These are phyloP conservation scores for Geodia barretti DNA, from an alignment of 37 sponge, comb jelly and placozoan species.

Conservation along the genomic window DNA sequence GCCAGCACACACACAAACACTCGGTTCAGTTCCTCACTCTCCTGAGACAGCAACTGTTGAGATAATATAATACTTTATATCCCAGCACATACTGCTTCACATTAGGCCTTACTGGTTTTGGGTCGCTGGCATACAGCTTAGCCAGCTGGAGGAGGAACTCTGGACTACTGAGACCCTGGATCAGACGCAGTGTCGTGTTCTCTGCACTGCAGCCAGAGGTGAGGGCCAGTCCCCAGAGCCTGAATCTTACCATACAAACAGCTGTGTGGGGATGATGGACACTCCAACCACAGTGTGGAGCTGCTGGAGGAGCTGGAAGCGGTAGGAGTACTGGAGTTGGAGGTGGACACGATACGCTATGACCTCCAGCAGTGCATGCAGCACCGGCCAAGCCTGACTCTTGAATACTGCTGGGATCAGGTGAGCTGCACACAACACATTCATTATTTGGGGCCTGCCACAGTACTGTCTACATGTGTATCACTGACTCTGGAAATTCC, in stretches of 20 bases:
- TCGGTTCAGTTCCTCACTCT: slow-evolving; percentile 85
- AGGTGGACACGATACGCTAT: slow-evolving; percentile 71
- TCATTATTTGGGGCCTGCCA: not conserved
- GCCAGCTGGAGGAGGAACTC: slow-evolving; percentile 69
- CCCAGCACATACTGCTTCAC: too few species aligned
- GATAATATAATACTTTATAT: too few species aligned
- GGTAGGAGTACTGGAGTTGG: slow-evolving; percentile 49
- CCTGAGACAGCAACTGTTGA: slow-evolving; percentile 63
- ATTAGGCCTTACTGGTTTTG: slow-evolving; percentile 45
- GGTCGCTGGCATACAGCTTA: slow-evolving; percentile 53
- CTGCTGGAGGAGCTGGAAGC: slow-evolving; percentile 64
- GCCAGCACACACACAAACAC: slow-evolving; percentile 75
- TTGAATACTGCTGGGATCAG: slow-evolving; percentile 60
- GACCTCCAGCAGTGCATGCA: slow-evolving; percentile 70
- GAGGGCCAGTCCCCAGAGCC: not conserved
- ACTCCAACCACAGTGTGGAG: slow-evolving; percentile 59
- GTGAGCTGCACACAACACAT: slow-evolving; percentile 40
- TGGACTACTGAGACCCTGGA: slow-evolving; percentile 33
- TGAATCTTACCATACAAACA: slow-evolving; percentile 48
- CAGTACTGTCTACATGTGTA: not conserved
- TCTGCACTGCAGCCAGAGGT: slow-evolving; percentile 33
- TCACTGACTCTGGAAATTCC: slow-evolving; percentile 57
- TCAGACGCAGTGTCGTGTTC: slow-evolving; percentile 57
- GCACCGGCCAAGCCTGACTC: slow-evolving; percentile 66
- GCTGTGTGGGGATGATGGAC: slow-evolving; percentile 70